phyloP scores from a whole-genome alignment of 2,888 invertebrate genomes.

The Lycia hirtaria region DNA sequence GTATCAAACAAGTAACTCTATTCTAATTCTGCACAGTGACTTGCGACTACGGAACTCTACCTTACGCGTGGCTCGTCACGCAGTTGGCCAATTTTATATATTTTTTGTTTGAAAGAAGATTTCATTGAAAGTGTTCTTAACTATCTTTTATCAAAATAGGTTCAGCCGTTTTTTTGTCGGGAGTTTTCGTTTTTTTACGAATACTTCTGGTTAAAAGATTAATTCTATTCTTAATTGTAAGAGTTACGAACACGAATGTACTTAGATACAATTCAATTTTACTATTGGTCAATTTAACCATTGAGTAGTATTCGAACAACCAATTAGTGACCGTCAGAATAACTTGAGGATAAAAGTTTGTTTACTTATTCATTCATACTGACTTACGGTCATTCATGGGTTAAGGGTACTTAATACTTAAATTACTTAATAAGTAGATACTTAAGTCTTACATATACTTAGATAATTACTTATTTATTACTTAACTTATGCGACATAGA shows the following conservation, averaged over 20 bases:
- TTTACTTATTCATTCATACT: conserved; percentile 19
- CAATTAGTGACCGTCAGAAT: conserved; percentile 16
- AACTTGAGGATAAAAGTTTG: conserved; percentile 1
- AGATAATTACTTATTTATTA: background rate
- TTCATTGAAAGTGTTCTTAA: no score
- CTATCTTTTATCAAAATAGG: no score
- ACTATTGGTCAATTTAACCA: conserved; percentile 17
- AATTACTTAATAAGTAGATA: background rate
- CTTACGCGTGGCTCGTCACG: no score
- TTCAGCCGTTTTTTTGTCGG: no score
- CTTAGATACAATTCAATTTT: conserved; percentile 8
- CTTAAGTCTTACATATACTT: background rate
- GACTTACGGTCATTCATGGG: conserved; percentile 3
- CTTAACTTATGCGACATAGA: background rate
- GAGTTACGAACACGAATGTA: conserved; percentile 8
- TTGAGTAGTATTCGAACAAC: conserved; percentile 15
- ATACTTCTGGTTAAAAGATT: background rate
- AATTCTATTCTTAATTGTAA: background rate
- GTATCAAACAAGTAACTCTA: no score
- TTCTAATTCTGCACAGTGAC: no score
- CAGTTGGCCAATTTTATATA: no score
- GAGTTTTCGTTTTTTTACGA: background rate
- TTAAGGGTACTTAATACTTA: background rate
- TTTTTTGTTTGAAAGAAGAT: no score
- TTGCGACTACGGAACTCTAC: no score